Conservation (phyloP, 1,140 invertebrate genomes). For the Calliopsis andreniformis region DNA sequence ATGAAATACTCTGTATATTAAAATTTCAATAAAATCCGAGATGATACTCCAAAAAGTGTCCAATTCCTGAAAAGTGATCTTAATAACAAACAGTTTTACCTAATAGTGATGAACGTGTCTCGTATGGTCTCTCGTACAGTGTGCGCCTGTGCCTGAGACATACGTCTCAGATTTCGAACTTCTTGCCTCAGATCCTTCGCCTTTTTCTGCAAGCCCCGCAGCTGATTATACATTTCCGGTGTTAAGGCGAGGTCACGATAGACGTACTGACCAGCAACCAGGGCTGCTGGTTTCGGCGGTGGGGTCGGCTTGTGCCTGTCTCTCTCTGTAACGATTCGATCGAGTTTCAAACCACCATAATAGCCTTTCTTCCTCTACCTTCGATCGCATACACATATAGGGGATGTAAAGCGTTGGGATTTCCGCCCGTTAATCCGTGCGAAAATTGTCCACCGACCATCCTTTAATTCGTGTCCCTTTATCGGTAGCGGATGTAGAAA, state of each 20-base stretch:
- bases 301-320: constrained; percentile 92
- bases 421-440: constrained; percentile 32
- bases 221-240: constrained; percentile 93
- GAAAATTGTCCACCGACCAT: constrained; percentile 10
- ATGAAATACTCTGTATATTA: too few species aligned
- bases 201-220: constrained; percentile 92
- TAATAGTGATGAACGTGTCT: constrained; percentile 93
- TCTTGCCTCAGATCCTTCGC: constrained; percentile 94
- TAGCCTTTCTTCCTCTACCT: not conserved
- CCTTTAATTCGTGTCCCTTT: not conserved
- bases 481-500: too few species aligned
- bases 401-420: constrained; percentile 29
- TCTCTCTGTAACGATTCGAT: constrained; percentile 83
- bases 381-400: constrained; percentile 15
- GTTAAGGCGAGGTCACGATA: constrained; percentile 86
- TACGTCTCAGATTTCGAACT: constrained; percentile 91
- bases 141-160: constrained; percentile 95
- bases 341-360: not conserved
- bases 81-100: too few species aligned
- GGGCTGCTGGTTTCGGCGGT: constrained; percentile 90
- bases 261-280: constrained; percentile 86
- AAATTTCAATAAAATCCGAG: not conserved
- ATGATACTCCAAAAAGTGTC: too few species aligned
- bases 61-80: too few species aligned
- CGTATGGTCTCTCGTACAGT: constrained; percentile 94